Conservation (phyloP, 2,113 vertebrate species). For the Prinia subflava region DNA sequence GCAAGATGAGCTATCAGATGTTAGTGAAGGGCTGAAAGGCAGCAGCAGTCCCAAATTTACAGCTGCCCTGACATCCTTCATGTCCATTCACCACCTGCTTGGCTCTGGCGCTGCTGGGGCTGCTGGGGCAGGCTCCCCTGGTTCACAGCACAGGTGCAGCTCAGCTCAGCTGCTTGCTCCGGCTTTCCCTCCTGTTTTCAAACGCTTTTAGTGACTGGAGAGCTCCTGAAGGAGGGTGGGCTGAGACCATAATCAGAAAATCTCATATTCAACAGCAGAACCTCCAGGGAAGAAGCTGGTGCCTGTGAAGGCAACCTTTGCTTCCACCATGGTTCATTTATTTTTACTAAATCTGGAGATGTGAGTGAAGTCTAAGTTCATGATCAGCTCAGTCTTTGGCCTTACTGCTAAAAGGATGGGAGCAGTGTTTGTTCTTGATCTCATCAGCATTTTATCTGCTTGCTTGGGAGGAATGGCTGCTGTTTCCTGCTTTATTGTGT, state of each 20-base stretch:
- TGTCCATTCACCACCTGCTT: not conserved
- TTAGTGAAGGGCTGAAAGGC: not conserved
- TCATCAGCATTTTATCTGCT: not conserved
- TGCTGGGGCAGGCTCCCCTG: not conserved
- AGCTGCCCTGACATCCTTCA: not conserved
- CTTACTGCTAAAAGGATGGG: not conserved
- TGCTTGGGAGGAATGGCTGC: not conserved
- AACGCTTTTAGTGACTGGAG: not conserved
- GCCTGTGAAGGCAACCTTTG: not conserved
- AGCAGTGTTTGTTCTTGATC: not conserved
- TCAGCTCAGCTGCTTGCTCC: not conserved
- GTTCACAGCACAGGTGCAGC: accelerated
- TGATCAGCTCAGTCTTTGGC: not conserved
- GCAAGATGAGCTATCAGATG: not conserved
- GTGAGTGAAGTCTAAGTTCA: not conserved
- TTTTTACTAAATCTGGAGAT: not conserved
- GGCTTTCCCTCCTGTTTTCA: not conserved
- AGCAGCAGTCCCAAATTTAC: not conserved
- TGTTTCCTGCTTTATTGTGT: not conserved
- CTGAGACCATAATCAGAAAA: not conserved
- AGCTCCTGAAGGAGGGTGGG: not conserved
- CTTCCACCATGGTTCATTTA: not conserved
- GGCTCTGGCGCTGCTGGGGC: not conserved
- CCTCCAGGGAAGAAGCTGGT: not conserved
- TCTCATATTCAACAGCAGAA: not conserved